Percentiles rank a stretch among this genome's conserved stretches.
These are phyloP conservation scores for Diadema setosum DNA, from an alignment of 35 echinoderm and acorn worm genomes.

Conservation along the genomic window DNA sequence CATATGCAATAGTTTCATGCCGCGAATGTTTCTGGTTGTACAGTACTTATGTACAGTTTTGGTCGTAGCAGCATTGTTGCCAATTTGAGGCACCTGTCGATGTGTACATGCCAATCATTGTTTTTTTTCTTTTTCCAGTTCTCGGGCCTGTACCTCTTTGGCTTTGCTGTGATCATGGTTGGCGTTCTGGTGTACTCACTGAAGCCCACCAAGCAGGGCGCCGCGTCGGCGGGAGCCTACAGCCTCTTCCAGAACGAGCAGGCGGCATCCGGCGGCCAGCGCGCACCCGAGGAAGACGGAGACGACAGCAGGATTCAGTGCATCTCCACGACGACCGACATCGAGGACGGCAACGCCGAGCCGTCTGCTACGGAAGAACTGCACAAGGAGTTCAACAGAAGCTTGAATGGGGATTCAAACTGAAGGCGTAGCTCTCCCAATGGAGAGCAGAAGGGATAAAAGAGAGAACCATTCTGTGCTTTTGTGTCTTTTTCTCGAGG, in stretches of 20 bases:
- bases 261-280: not conserved
- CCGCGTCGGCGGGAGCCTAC: constrained; percentile 8
- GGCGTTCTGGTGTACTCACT: constrained; percentile 60
- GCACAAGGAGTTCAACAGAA: not conserved
- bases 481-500: too few relatives aligned
- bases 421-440: constrained; percentile 2
- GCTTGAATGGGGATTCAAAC: constrained; percentile 1
- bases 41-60: not conserved
- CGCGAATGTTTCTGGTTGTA: too few relatives aligned
- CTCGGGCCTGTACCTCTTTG: constrained; percentile 48
- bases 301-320: not conserved
- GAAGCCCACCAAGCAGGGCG: constrained; percentile 23
- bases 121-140: constrained; percentile 44
- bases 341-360: not conserved
- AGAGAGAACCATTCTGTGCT: too few relatives aligned
- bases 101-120: not conserved
- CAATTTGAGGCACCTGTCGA: too few relatives aligned
- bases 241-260: constrained; percentile 51
- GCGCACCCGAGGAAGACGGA: not conserved
- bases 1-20: too few relatives aligned
- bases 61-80: not conserved
- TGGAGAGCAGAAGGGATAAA: too few relatives aligned
- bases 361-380: not conserved
- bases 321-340: not conserved
- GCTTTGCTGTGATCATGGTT: constrained; percentile 56